Evolutionary conservation across 2,797 vertebrate genomes (phyloP), one percentile per base, ranked within the genome.

Genomic region (Chloroceryle amazona): DNA sequence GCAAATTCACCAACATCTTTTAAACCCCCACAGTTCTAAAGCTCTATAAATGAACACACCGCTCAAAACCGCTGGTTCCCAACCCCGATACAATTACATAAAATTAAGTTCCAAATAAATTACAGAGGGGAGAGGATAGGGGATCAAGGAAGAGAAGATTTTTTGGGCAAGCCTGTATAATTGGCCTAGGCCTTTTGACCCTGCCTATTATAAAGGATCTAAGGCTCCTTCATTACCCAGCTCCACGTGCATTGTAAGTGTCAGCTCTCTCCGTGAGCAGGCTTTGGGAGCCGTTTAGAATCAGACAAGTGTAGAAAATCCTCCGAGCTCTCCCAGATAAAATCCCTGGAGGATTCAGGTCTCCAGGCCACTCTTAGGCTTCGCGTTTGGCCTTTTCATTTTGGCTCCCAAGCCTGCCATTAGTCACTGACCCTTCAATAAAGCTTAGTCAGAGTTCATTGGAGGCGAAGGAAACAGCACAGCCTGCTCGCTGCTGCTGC

Each of bases 291-390:
- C 91, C 95, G 97, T 98, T 98, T 95, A 96, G 97, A 97, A 96
- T 96, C 96, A 97, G 97, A 98, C 96, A 97, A 98, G 98, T 98
- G 97, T 97, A 98, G 96, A 97, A 98, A 98, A 98, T 94, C 97
- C 97, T 91, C 75, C 71, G 19, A 67, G 88, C 68, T 92, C 91
- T 81, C 81, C 58, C 73, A 91, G 75, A 86, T 66, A 29, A 94
- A 93, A n/a, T 91, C 81, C 72, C 68, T 2, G 76, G 86, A 86
- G 87, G 68, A 65, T 76, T 79, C 41, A 1, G 62, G 85, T 71
- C 82, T 74, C 83, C 26, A 4, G 70, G 82, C 90, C 18, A 3
- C 78, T 93, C 94, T 51, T 21, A 15, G 68, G 81, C 51, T 47
- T 76, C 25, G 73, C 2, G 2, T 94, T 92, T 95, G 89, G 74